These are phyloP conservation scores for Dipodomys stephensi DNA, from an alignment of 2,113 vertebrate genomes.

Conservation along the genomic window DNA sequence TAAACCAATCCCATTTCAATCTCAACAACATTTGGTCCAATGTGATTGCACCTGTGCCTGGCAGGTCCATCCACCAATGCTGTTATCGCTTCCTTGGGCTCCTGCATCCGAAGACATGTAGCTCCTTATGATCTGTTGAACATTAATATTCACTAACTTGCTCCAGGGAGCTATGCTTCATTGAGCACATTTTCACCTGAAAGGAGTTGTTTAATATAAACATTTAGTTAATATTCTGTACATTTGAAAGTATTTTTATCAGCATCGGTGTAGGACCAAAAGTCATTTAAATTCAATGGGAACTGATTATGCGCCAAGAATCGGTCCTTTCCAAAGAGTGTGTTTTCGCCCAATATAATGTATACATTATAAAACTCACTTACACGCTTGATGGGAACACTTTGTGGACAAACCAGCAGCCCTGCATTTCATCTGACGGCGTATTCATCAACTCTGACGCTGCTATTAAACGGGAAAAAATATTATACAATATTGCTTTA, in stretches of 20 bases:
- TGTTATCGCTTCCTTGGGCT: constrained; percentile 78
- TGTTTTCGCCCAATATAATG: constrained; percentile 78
- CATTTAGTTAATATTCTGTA: constrained; percentile 90
- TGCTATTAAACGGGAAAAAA: constrained; percentile 72
- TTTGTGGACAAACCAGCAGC: constrained; percentile 78
- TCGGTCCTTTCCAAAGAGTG: constrained; percentile 79
- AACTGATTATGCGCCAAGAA: constrained; percentile 86
- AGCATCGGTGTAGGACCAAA: constrained; percentile 82
- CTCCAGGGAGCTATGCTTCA: constrained; percentile 81
- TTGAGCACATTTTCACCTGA: constrained; percentile 86
- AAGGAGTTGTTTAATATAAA: constrained; percentile 88
- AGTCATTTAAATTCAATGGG: constrained; percentile 87
- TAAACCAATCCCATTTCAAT: constrained; percentile 82
- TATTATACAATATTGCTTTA: constrained; percentile 74
- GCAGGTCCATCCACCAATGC: constrained; percentile 74
- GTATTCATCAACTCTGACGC: constrained; percentile 69
- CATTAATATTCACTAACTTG: constrained; percentile 86
- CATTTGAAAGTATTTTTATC: constrained; percentile 86
- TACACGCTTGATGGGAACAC: constrained; percentile 74
- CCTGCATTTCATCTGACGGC: constrained; percentile 73
- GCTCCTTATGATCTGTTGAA: constrained; percentile 80
- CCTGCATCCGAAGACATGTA: constrained; percentile 73
- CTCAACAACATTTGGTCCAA: constrained; percentile 75
- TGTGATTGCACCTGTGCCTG: constrained; percentile 75
- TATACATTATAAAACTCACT: constrained; percentile 84